Conservation (phyloP, 2,797 vertebrate species). For the Florisuga fusca region DNA sequence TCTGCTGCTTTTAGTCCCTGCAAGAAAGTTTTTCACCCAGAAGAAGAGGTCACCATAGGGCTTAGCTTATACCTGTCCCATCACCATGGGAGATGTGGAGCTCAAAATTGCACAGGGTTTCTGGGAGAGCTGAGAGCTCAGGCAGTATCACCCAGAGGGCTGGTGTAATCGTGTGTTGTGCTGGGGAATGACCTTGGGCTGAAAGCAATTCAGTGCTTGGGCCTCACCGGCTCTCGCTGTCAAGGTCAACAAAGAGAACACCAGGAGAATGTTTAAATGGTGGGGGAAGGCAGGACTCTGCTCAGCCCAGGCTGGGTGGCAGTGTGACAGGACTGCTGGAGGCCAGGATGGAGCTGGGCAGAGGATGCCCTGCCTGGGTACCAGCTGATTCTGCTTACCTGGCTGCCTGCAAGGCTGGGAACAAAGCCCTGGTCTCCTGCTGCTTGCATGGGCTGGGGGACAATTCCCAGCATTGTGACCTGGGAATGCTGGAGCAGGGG, state of each 20-base stretch:
- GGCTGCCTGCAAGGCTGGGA: background rate
- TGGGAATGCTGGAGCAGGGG: background rate
- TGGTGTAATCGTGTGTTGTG: background rate
- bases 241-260: slow-evolving; percentile 40
- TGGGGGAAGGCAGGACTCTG: slow-evolving; percentile 43
- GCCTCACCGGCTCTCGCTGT: background rate
- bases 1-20: background rate
- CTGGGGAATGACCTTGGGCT: background rate
- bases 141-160: accelerated
- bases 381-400: background rate
- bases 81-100: background rate
- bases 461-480: background rate
- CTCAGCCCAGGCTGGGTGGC: background rate
- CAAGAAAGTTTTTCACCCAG: accelerated
- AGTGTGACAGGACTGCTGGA: background rate
- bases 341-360: background rate
- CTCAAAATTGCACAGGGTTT: background rate
- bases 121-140: accelerated
- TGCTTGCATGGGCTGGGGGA: background rate
- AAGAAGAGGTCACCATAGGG: background rate
- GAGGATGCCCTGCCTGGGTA: background rate
- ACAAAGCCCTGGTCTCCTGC: background rate
- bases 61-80: background rate
- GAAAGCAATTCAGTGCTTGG: background rate
- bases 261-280: background rate